These are phyloP conservation scores for Montipora capricornis DNA, from an alignment of 64 coral and sea anemone species.

Conservation along the genomic window DNA sequence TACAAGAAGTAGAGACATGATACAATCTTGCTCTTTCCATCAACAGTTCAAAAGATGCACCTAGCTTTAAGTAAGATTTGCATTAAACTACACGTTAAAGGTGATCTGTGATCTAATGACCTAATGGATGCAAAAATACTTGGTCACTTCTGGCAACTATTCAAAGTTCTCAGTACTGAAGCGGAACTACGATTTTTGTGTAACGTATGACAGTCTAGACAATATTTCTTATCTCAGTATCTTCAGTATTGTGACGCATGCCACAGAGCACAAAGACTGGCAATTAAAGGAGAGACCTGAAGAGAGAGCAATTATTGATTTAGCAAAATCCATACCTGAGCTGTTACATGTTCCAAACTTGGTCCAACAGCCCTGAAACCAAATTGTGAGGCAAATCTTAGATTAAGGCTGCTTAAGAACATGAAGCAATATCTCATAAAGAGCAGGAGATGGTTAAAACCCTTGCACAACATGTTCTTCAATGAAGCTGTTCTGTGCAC, in stretches of 20 bases:
- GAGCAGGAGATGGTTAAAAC: background rate
- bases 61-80: background rate
- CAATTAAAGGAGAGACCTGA: background rate
- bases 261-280: background rate
- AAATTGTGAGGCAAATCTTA: background rate
- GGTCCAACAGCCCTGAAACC: constrained; percentile 26
- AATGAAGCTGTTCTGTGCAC: too few relatives aligned
- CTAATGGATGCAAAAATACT: background rate
- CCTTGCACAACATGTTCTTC: background rate
- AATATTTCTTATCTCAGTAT: background rate
- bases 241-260: background rate
- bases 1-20: background rate
- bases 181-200: background rate
- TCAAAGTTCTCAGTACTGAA: background rate
- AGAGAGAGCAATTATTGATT: background rate
- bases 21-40: background rate
- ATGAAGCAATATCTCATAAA: background rate
- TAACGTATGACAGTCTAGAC: background rate
- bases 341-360: constrained; percentile 6
- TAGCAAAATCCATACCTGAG: background rate
- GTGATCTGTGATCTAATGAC: background rate
- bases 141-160: background rate
- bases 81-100: background rate
- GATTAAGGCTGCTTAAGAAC: background rate
- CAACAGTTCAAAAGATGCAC: background rate